Conservation (phyloP, 2,797 vertebrate species). For the Phyllotis vaccarum region DNA sequence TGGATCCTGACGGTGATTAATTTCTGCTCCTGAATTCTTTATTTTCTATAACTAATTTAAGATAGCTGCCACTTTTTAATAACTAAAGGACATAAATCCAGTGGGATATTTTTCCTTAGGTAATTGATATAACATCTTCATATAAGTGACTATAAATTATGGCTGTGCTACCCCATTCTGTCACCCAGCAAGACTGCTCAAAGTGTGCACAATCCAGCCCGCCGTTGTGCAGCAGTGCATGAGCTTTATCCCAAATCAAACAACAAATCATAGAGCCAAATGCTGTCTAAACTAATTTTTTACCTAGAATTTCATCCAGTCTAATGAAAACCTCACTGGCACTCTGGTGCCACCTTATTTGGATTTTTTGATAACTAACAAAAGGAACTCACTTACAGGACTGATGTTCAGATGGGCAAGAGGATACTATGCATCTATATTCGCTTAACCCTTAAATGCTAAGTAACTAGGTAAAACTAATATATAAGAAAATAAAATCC, state of each 20-base stretch:
- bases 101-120: slow-evolving; percentile 82
- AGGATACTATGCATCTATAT: neutral
- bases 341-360: slow-evolving; percentile 17
- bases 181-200: slow-evolving; percentile 75
- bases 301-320: slow-evolving; percentile 64
- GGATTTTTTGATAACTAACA: neutral
- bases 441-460: neutral
- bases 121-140: slow-evolving; percentile 88
- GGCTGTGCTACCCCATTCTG: slow-evolving; percentile 81
- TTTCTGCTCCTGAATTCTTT: slow-evolving; percentile 86
- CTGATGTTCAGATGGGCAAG: neutral
- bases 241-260: slow-evolving; percentile 77
- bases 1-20: slow-evolving; percentile 88
- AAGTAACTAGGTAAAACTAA: neutral
- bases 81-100: slow-evolving; percentile 86
- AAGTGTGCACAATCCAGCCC: slow-evolving; percentile 57
- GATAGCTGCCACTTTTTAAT: slow-evolving; percentile 86
- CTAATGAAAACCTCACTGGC: slow-evolving; percentile 52
- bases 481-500: slow-evolving; percentile 16
- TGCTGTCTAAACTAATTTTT: slow-evolving; percentile 66
- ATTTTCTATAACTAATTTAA: slow-evolving; percentile 88
- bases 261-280: slow-evolving; percentile 71
- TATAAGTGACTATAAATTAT: slow-evolving; percentile 87
- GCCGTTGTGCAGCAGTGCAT: slow-evolving; percentile 65
- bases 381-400: neutral